Conservation (phyloP, 2,888 invertebrate genomes). For the Altica lythri region DNA sequence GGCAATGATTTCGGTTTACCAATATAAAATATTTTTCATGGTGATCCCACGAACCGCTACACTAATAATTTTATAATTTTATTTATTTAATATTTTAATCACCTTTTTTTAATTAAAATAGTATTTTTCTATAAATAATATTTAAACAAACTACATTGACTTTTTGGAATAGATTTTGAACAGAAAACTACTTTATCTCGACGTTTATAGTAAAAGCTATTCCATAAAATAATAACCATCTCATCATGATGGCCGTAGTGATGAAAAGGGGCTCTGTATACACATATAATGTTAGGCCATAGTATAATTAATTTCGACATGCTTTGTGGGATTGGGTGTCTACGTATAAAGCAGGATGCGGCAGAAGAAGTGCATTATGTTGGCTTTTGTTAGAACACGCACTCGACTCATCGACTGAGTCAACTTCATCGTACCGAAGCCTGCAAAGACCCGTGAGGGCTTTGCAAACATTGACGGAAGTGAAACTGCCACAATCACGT, state of each 20-base stretch:
- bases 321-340: slow-evolving; percentile 1
- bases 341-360: background rate
- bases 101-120: too few relatives aligned
- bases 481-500: slow-evolving; percentile 50
- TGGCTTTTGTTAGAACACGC: slow-evolving; percentile 54
- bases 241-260: slow-evolving; percentile 5
- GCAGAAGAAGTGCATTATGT: slow-evolving; percentile 45
- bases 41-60: too few relatives aligned
- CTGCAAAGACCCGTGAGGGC: slow-evolving; percentile 47
- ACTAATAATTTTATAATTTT: too few relatives aligned
- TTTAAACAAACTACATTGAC: too few relatives aligned
- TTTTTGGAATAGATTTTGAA: too few relatives aligned
- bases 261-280: slow-evolving; percentile 1
- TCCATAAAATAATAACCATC: slow-evolving; percentile 18
- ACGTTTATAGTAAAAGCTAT: too few relatives aligned
- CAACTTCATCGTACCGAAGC: slow-evolving; percentile 47
- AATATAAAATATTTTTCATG: too few relatives aligned
- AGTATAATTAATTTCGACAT: slow-evolving; percentile 12
- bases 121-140: too few relatives aligned
- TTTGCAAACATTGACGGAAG: slow-evolving; percentile 52
- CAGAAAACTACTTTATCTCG: too few relatives aligned
- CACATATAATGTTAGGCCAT: background rate
- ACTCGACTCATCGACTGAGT: slow-evolving; percentile 54
- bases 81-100: too few relatives aligned
- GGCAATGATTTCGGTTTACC: too few relatives aligned